Evolutionary conservation across 2,888 invertebrate genomes (phyloP).

Genomic region (Rotaria magnacalcarata): DNA sequence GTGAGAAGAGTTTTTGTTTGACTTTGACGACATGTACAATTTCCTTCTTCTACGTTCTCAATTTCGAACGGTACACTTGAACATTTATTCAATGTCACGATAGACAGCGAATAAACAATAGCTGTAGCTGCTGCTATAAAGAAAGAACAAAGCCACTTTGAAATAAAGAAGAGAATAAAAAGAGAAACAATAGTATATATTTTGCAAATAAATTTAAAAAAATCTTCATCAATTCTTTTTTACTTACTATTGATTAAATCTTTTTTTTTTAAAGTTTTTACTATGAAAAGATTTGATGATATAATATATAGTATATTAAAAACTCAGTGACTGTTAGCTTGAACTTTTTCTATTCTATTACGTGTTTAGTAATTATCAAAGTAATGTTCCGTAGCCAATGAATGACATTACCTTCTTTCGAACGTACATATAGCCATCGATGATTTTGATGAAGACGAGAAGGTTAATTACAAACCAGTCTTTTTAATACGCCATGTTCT

Average conservation of each 20-base stretch:
- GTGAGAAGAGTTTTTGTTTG: slow-evolving; percentile 4
- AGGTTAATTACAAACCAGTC: too few relatives aligned
- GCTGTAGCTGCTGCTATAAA: too few relatives aligned
- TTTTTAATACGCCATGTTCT: too few relatives aligned
- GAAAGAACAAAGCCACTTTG: too few relatives aligned
- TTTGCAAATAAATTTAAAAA: neutral
- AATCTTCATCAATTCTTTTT: neutral
- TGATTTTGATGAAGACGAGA: too few relatives aligned
- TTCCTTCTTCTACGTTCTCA: neutral
- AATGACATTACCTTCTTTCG: too few relatives aligned
- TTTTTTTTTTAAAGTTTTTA: too few relatives aligned
- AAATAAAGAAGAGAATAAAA: neutral
- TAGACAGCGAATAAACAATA: too few relatives aligned
- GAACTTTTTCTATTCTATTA: neutral
- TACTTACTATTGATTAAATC: too few relatives aligned
- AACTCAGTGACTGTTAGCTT: neutral
- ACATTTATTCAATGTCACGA: neutral
- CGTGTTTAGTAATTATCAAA: too few relatives aligned
- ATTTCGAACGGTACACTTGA: neutral
- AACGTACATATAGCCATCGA: too few relatives aligned
- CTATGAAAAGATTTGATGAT: neutral
- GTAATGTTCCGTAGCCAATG: too few relatives aligned
- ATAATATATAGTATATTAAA: neutral
- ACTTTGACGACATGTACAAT: neutral
- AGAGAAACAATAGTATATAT: neutral